Evolutionary conservation across 2,113 vertebrate species (phyloP).

Genomic region (Pygoscelis adeliae): DNA sequence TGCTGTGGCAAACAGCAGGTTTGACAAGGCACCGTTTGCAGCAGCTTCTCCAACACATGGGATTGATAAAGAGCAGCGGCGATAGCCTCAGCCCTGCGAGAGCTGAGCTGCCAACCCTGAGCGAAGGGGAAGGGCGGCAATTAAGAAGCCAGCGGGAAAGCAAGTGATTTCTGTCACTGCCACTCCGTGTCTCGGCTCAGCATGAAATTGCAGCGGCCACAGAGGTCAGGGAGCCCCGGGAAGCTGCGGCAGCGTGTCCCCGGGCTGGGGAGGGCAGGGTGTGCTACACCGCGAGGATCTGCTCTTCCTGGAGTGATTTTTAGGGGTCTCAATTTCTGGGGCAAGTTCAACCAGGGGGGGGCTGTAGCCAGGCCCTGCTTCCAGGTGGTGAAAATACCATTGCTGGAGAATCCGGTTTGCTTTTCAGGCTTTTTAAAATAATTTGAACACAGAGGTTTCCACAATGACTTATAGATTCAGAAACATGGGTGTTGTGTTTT

Average conservation of each 20-base stretch:
- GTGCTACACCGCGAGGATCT: rapidly evolving
- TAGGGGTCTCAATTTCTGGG: background rate
- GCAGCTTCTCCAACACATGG: background rate
- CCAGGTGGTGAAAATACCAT: background rate
- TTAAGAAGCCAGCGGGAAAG: background rate
- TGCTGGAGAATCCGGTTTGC: background rate
- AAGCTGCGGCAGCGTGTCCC: background rate
- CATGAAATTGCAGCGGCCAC: background rate
- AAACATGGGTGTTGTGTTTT: background rate
- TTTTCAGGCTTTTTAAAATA: background rate
- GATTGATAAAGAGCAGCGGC: background rate
- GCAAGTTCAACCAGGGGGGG: background rate
- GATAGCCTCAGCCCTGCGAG: background rate
- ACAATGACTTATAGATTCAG: rapidly evolving
- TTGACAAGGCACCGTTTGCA: background rate
- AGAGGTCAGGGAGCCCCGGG: background rate
- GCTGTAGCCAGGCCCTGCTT: background rate
- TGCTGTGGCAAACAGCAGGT: background rate
- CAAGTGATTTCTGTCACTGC: background rate
- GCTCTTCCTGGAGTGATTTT: background rate
- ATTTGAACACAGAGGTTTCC: background rate
- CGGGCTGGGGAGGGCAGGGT: background rate
- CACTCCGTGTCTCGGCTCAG: background rate
- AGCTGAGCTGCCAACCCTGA: background rate
- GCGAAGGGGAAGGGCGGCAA: background rate